Base-by-base conservation (phyloP, 2,113 vertebrate species). In the Conger conger region DNA sequence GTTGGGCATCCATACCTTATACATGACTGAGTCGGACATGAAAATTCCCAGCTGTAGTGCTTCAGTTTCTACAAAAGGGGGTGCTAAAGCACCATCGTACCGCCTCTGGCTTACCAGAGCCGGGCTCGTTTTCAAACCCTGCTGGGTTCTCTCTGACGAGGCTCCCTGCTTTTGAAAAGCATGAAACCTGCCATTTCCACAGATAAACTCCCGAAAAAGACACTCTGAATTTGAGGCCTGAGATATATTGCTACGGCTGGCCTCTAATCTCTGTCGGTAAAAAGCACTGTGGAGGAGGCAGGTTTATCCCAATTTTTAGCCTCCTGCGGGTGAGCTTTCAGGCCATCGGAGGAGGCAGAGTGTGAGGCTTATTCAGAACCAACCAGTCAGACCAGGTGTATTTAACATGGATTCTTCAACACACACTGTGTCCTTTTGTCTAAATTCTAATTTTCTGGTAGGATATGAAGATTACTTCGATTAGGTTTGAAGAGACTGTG, bases 51-150 rank as follows among this genome's bases (percentile, higher is more conserved):
- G n/a, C 53, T 79, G 82, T 54, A 83, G 81, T 86, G 86, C 60
- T 17, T 76, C 40, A 68, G 79, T 6, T 80, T 79, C 27, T 83
- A 76, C 86, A 80, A 82, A 63, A 83, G 82, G 84, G 86, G 86
- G 86, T 78, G 76, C 53, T 80, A 76, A 77, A 54, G 20, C 4
- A 79, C 50, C 78, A 80, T 83, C 57, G 50, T 54, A 80, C 42
- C 76, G 77, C 73, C 30, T 82, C 20, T 54, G 3, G 17, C 23
- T 40, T 63, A 33, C 30, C 15, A 30, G 2, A 76, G 42, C 68
- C 33, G 23, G 79, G 36, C 20, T 13, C 42, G 50, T 33, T 50
- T 23, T 20, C 2, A 33, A 18, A 30, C 27, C 35, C 45, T 57
- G 60, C 60, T n/a, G 42, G 54, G 42, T 35, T 42, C 76, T 84